Base-by-base conservation (phyloP, 2,888 invertebrate species). In the Acleris sparsana region DNA sequence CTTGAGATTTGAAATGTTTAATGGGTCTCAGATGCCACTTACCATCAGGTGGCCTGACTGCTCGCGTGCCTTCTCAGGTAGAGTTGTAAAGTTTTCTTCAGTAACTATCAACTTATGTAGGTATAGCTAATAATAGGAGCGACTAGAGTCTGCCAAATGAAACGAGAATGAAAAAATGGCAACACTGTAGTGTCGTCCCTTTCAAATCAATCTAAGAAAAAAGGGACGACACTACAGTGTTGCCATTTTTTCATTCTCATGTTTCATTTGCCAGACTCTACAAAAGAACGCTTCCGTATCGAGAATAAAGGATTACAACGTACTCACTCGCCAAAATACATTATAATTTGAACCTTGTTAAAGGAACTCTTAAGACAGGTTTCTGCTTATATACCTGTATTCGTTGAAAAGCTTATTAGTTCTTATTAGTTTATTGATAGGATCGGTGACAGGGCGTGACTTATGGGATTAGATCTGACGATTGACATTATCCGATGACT, bases 401-500 rank as follows among this genome's bases (percentile, higher is more conserved):
- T 22, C 5, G 13, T 51, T 18, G n/a, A 33, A 49, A 57, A 46
- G 52, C 62, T 61, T 62, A 66, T 66, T 52, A 66, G 52, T 62
- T 66, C 59, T 61, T 56, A 66, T 66, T 62, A 57, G 66, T 53
- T 62, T 62, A 56, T 48, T 53, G 77, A 82, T 79, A 71, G 71
- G 74, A 75, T 78, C 73, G 76, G 69, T 81, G 84, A 82, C 84
- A 83, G 71, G 65, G 55, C 46, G 56, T 69, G 64, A 70, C 72
- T 73, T 74, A 80, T 79, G 73, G 71, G 72, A 77, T 76, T 72
- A 67, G 65, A 75, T 75, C 75, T 76, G 82, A 82, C 78, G 82
- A 81, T 78, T 80, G 84, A 84, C 77, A 77, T 80, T 73, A 81
- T 80, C 80, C 78, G 84, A 85, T 78, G 82, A 77, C 78, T 80